Evolutionary conservation across 2,888 invertebrate species (phyloP).

Genomic region (Pseudococcus viburni): DNA sequence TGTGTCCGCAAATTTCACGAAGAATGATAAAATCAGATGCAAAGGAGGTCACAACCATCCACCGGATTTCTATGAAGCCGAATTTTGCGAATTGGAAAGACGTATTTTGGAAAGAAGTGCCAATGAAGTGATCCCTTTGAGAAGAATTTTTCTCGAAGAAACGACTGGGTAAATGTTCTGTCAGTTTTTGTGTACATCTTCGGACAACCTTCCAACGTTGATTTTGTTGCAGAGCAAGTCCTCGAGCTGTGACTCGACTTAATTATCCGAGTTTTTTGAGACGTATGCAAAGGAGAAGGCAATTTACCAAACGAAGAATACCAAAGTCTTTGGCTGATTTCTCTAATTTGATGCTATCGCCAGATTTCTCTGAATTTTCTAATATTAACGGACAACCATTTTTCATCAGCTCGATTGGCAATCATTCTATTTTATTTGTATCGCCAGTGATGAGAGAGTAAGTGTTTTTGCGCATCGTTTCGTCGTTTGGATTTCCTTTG

Average conservation of each 20-base stretch:
- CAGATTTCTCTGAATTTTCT: slow-evolving; percentile 23
- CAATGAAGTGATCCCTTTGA: slow-evolving; percentile 19
- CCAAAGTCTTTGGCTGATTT: slow-evolving; percentile 43
- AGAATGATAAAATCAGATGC: slow-evolving; percentile 1
- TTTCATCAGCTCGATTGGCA: slow-evolving; percentile 11
- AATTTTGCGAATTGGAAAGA: slow-evolving; percentile 56
- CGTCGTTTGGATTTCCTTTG: not conserved
- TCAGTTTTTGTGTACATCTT: not conserved
- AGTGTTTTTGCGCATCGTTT: not conserved
- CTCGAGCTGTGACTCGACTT: slow-evolving; percentile 25
- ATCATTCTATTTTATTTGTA: slow-evolving; percentile 55
- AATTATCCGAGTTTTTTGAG: slow-evolving; percentile 54
- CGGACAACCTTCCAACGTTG: no score
- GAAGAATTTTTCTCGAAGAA: slow-evolving; percentile 58
- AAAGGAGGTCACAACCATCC: slow-evolving; percentile 48
- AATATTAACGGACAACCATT: slow-evolving; percentile 43
- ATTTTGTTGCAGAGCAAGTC: slow-evolving; percentile 11
- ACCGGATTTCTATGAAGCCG: slow-evolving; percentile 46
- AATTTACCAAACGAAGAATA: slow-evolving; percentile 1
- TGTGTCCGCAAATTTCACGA: not conserved
- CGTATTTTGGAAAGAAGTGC: slow-evolving; percentile 59
- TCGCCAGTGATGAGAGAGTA: slow-evolving; percentile 54
- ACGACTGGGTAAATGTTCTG: not conserved
- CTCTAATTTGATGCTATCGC: slow-evolving; percentile 33
- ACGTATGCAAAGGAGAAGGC: slow-evolving; percentile 59